Evolutionary conservation across 2,113 vertebrate species (phyloP).

Genomic region (Origma solitaria): DNA sequence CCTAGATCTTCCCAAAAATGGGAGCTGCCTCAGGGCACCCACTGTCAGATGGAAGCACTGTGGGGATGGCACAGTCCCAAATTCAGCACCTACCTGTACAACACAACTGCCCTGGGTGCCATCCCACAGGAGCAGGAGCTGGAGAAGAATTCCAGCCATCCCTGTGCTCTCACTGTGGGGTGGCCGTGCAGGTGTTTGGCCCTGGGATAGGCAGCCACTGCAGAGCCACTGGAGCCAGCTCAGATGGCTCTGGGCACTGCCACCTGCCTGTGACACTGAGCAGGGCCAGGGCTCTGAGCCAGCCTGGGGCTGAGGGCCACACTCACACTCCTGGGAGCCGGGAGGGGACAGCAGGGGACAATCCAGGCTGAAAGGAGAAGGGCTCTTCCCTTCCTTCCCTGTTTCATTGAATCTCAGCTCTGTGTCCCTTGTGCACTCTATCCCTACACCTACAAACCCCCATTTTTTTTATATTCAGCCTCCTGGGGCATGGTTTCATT

Average conservation of each 20-base stretch:
- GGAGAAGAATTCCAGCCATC: background rate
- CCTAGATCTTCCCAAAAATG: background rate
- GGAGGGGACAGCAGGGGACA: background rate
- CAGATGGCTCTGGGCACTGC: background rate
- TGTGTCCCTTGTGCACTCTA: background rate
- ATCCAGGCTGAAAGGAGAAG: background rate
- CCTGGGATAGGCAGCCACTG: background rate
- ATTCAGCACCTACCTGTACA: background rate
- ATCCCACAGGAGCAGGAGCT: background rate
- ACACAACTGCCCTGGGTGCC: background rate
- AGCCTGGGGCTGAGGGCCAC: rapidly evolving
- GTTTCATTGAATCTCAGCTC: background rate
- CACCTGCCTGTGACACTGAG: background rate
- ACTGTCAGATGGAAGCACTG: background rate
- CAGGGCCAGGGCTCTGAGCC: background rate
- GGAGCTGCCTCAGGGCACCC: background rate
- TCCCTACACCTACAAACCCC: background rate
- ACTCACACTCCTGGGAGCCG: background rate
- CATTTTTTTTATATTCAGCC: background rate
- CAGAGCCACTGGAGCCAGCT: background rate
- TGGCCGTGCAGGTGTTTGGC: background rate
- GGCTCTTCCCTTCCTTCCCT: background rate
- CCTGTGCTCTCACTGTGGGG: background rate
- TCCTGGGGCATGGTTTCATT: background rate
- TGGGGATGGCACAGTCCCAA: background rate